phyloP scores from a whole-genome alignment of 2,113 vertebrate genomes.

The Gobius niger region DNA sequence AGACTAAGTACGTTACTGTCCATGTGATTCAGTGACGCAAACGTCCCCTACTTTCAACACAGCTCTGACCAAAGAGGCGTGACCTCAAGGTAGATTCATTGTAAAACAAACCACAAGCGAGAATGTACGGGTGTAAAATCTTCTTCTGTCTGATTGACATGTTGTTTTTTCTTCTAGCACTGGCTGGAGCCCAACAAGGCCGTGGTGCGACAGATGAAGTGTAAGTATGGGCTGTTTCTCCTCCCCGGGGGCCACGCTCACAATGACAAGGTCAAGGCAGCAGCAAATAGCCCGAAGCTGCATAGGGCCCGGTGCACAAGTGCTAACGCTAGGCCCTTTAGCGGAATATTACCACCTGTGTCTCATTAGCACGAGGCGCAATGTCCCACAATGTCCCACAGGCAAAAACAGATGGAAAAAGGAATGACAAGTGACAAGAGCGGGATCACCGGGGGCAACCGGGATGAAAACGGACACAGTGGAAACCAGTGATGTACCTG shows the following conservation, averaged over 20 bases:
- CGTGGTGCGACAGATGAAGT: slow-evolving; percentile 96
- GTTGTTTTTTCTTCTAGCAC: slow-evolving; percentile 79
- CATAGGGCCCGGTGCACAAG: not conserved
- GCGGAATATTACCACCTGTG: not conserved
- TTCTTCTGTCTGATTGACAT: not conserved
- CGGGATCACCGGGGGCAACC: slow-evolving; percentile 8
- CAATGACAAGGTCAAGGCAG: not conserved
- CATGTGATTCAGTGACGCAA: not conserved
- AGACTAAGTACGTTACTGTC: not conserved
- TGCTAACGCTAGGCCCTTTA: not conserved
- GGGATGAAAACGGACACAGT: not conserved
- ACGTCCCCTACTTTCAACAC: not conserved
- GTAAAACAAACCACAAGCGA: no score
- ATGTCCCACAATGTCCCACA: slow-evolving; percentile 16
- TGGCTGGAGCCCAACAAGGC: slow-evolving; percentile 97
- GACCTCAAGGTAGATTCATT: no score
- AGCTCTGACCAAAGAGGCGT: not conserved
- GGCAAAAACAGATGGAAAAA: slow-evolving; percentile 21
- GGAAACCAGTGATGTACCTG: no score
- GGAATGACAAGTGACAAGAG: slow-evolving; percentile 30
- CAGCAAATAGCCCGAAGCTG: not conserved
- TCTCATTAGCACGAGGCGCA: slow-evolving; percentile 14
- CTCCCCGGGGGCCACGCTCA: not conserved
- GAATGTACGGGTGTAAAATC: no score
- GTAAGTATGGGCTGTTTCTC: slow-evolving; percentile 80